These are phyloP conservation scores for Onychorhynchus coronatus DNA, from an alignment of 2,113 vertebrate genomes.

Conservation along the genomic window DNA sequence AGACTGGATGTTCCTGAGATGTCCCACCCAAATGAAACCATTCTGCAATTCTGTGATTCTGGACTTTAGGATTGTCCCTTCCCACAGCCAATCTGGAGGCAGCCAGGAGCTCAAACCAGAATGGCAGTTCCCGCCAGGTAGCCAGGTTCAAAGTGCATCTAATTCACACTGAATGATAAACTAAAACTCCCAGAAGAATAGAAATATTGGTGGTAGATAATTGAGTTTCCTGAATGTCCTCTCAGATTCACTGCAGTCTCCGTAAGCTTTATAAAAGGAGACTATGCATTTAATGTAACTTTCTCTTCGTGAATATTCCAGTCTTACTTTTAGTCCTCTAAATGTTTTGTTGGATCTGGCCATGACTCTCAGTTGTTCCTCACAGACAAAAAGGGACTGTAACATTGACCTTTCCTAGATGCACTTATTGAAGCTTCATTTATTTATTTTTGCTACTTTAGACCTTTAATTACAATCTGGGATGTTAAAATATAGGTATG, in stretches of 20 bases:
- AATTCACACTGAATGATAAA: neutral
- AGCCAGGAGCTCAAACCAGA: neutral
- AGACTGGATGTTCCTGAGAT: rapidly evolving
- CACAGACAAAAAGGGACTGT: neutral
- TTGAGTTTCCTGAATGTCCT: neutral
- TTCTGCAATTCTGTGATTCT: neutral
- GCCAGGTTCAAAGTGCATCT: neutral
- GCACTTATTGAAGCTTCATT: neutral
- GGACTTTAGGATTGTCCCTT: neutral
- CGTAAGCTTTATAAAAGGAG: neutral
- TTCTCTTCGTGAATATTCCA: neutral
- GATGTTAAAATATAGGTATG: neutral
- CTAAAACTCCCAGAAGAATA: neutral
- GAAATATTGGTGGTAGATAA: neutral
- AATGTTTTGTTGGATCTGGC: neutral
- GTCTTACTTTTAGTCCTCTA: neutral
- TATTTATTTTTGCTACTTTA: neutral
- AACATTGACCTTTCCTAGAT: neutral
- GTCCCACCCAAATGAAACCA: neutral
- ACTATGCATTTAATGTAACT: neutral
- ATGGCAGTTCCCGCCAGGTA: neutral
- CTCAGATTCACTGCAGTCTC: neutral
- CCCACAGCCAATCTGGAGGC: neutral
- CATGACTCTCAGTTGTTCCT: neutral
- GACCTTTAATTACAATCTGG: neutral